Conservation (phyloP, 2,113 vertebrate species). For the Centropristis striata region DNA sequence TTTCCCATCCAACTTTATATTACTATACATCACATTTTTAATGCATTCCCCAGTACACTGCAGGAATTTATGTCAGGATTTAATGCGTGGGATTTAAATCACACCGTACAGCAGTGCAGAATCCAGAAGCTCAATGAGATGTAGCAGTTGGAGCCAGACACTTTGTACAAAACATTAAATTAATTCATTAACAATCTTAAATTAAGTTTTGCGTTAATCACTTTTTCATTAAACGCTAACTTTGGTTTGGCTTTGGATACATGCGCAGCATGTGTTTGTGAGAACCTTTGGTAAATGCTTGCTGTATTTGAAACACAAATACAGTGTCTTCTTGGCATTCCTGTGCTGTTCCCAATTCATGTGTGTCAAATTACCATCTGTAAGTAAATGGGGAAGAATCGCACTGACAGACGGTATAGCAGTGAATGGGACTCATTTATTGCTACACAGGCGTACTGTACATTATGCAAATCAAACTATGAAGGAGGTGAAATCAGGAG, state of each 20-base stretch:
- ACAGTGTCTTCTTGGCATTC: constrained; percentile 55
- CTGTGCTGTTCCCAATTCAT: constrained; percentile 66
- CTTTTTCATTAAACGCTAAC: constrained; percentile 52
- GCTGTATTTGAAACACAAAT: constrained; percentile 31
- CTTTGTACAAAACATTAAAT: constrained; percentile 14
- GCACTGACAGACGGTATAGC: constrained; percentile 61
- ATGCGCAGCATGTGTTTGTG: constrained; percentile 10
- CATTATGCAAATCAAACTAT: constrained; percentile 77
- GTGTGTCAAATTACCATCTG: constrained; percentile 80
- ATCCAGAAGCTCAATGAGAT: constrained; percentile 47
- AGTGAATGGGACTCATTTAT: constrained; percentile 72
- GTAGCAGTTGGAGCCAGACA: constrained; percentile 23
- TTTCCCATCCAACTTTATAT: constrained; percentile 5
- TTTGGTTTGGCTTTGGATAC: constrained; percentile 40
- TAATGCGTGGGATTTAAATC: constrained; percentile 35
- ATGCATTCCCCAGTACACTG: constrained; percentile 3
- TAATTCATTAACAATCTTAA: constrained; percentile 43
- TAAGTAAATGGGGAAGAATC: constrained; percentile 72
- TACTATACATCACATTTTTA: not conserved
- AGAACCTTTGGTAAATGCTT: constrained; percentile 31
- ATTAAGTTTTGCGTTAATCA: constrained; percentile 45
- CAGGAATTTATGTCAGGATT: not conserved
- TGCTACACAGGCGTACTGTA: constrained; percentile 58
- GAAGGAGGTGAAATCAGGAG: constrained; percentile 73
- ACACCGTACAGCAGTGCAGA: constrained; percentile 12